Evolutionary conservation across 2,888 invertebrate species (phyloP).

Genomic region (Strigamia maritima): DNA sequence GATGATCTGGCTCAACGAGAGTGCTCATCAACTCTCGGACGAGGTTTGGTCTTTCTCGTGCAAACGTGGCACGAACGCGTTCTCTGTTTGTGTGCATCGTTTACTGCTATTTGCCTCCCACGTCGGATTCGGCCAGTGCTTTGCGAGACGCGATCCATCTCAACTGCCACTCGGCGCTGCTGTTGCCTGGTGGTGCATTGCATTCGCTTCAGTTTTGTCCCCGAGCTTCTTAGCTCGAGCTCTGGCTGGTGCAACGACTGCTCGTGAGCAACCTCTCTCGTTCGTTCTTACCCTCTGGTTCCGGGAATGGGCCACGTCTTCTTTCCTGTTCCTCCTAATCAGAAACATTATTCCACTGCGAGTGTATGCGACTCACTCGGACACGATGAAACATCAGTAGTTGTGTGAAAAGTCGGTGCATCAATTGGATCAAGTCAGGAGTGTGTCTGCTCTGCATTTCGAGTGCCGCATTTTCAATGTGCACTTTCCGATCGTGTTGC

Average conservation of each 20-base stretch:
- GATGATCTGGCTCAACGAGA: conserved; percentile 13
- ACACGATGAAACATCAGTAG: conserved; percentile 28
- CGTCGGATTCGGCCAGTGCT: conserved; percentile 11
- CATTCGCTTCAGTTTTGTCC: conserved; percentile 15
- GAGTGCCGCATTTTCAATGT: conserved; percentile 5
- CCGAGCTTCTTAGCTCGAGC: conserved; percentile 25
- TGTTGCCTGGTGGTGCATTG: conserved; percentile 26
- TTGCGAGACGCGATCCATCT: conserved; percentile 19
- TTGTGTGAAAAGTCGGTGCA: conserved; percentile 8
- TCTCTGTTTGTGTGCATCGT: not conserved
- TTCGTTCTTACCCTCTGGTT: not conserved
- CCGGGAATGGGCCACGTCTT: conserved; percentile 11
- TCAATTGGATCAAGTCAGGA: not conserved
- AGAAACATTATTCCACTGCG: conserved; percentile 22
- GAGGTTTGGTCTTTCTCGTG: not conserved
- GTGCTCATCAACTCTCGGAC: conserved; percentile 8
- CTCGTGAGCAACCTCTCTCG: not conserved
- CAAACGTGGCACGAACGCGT: not conserved
- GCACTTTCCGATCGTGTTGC: conserved; percentile 16
- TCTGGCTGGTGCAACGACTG: not conserved
- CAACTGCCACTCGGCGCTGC: conserved; percentile 34
- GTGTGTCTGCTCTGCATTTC: not conserved
- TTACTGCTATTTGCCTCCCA: not conserved
- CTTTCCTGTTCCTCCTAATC: conserved; percentile 34
- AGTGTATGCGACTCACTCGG: conserved; percentile 31